A percentile compares a stretch with the other conserved stretches of the same genome.
These are phyloP conservation scores for Elysia chlorotica DNA, from an alignment of 1,140 invertebrate genomes.

Conservation along the genomic window DNA sequence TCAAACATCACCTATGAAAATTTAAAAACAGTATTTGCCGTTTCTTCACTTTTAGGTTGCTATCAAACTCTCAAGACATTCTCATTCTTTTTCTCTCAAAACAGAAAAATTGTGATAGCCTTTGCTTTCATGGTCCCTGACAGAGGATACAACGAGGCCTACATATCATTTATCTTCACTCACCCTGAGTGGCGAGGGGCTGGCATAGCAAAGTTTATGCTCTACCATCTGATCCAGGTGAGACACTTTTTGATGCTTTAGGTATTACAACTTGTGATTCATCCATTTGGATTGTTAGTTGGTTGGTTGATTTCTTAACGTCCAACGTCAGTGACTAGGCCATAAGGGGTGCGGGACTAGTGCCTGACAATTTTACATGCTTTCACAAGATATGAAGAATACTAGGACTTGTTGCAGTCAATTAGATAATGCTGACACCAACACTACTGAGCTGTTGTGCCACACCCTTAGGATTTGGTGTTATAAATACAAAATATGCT, in stretches of 20 bases:
- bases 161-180: conserved; percentile 87
- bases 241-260: not conserved
- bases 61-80: too few species aligned
- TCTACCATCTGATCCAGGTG: conserved; percentile 88
- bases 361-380: too few species aligned
- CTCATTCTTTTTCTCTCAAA: conserved; percentile 21
- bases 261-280: not conserved
- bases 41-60: too few species aligned
- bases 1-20: too few species aligned
- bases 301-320: not conserved
- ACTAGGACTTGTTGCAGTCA: too few species aligned
- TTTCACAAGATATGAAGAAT: too few species aligned
- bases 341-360: too few species aligned
- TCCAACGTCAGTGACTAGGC: not conserved
- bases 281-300: not conserved
- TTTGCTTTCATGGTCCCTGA: conserved; percentile 90
- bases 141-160: conserved; percentile 79
- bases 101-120: conserved; percentile 76
- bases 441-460: too few species aligned
- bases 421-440: too few species aligned
- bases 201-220: conserved; percentile 85
- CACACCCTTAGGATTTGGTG: too few species aligned
- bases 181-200: conserved; percentile 83
- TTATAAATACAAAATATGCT: too few species aligned
- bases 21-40: too few species aligned